A percentile compares a stretch with the other conserved stretches of the same genome.
Evolutionary conservation across 2,797 vertebrate genomes (phyloP).

Genomic region (Anolis apletophallus): DNA sequence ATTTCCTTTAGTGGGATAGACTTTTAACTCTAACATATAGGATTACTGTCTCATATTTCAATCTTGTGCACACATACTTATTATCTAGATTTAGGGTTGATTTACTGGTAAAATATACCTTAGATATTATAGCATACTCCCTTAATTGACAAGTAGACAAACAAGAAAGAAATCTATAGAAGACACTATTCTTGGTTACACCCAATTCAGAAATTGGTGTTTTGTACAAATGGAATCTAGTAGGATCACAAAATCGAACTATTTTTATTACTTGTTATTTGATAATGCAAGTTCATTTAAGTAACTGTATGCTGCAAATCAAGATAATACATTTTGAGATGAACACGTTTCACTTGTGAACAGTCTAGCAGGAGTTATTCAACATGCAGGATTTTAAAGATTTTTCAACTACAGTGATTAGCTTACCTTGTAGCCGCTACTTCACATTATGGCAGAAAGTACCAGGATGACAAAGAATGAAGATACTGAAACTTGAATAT

Average conservation of each 20-base stretch:
- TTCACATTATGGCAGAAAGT: slow-evolving; percentile 16
- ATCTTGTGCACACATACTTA: too few relatives aligned
- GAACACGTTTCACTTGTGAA: too few relatives aligned
- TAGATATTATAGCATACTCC: not conserved
- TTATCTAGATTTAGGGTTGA: not conserved
- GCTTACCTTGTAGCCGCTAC: not conserved
- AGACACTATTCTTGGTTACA: not conserved
- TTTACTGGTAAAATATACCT: not conserved
- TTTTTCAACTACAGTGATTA: slow-evolving; percentile 30
- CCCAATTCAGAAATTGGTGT: too few relatives aligned
- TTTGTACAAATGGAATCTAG: too few relatives aligned
- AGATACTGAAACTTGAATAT: slow-evolving; percentile 14
- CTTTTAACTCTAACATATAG: not conserved
- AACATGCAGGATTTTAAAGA: slow-evolving; percentile 7
- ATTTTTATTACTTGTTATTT: not conserved
- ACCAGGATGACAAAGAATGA: slow-evolving; percentile 22
- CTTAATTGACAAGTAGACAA: not conserved
- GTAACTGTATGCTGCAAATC: not conserved
- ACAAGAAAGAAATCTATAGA: too few relatives aligned
- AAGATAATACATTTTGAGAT: not conserved
- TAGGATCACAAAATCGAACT: not conserved
- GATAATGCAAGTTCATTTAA: not conserved
- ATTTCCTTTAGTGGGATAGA: not conserved
- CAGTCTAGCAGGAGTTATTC: not conserved
- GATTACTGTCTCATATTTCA: not conserved